Base-by-base conservation (phyloP, 2,888 invertebrate genomes). In the Brenthis hecate region DNA sequence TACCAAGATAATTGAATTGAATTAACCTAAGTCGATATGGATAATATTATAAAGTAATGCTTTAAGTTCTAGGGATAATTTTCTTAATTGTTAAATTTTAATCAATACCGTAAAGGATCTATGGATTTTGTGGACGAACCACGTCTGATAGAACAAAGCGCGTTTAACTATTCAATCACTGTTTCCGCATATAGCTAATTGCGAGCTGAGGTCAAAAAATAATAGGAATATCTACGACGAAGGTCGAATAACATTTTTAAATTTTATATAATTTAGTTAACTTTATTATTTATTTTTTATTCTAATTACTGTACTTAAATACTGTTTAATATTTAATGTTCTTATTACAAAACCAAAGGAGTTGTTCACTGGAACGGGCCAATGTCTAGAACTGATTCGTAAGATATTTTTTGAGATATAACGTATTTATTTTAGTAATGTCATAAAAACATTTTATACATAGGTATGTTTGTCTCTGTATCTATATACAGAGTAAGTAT, bases 131-230 rank as follows among this genome's bases (percentile, higher is more conserved):
- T 6, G 62, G 48, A 63, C 47, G 43, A 68, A 53, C 70, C 56
- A 68, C 65, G 63, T 66, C 73, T 64, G 68, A 65, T 69, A 58
- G 32, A 74, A 74, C 74, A 74, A 74, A 70, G 70, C 69, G 57
- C 67, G 60, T 70, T 68, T 53, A 58, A 64, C 65, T 60, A 68
- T 69, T 65, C 56, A 66, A 54, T 63, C 55, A 65, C 56, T 47
- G 56, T 32, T 73, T 70, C 64, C 66, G 43, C 32, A 55, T 56
- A 56, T 60, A 54, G 58, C 13, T 60, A 50, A 65, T 71, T 68
- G 19, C 16, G 32, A 43, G 14, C 43, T 53, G 61, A 72, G 69
- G 72, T 65, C 72, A 58, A 8, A 14, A 61, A 43, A 67, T 67
- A 69, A 65, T 58, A 65, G 61, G 56, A 66, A 66, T 66, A 56